Conservation (phyloP, 2,888 invertebrate species). For the Eubasilissa splendida region DNA sequence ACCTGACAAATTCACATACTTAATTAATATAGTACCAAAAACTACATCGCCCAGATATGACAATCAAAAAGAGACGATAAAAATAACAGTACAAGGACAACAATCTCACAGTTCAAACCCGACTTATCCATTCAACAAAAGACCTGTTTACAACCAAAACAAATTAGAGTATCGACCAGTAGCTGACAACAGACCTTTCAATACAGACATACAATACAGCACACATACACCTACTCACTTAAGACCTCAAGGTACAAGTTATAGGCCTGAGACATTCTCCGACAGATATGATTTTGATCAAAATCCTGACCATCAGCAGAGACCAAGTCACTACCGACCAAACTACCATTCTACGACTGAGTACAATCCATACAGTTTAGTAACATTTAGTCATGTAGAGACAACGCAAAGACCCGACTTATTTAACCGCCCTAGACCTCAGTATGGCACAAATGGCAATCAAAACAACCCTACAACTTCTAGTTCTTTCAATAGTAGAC, state of each 20-base stretch:
- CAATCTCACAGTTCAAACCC: slow-evolving; percentile 52
- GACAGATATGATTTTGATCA: slow-evolving; percentile 45
- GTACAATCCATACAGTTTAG: slow-evolving; percentile 68
- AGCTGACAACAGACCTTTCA: slow-evolving; percentile 38
- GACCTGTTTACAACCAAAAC: slow-evolving; percentile 44
- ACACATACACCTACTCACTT: slow-evolving; percentile 6
- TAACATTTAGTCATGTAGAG: slow-evolving; percentile 71
- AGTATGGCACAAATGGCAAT: slow-evolving; percentile 57
- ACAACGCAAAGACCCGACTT: slow-evolving; percentile 59
- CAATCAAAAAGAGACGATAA: slow-evolving; percentile 62
- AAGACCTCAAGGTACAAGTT: slow-evolving; percentile 39
- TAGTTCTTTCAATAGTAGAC: slow-evolving; percentile 27
- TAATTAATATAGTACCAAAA: slow-evolving; percentile 72
- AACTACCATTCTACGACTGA: slow-evolving; percentile 62
- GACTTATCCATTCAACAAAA: slow-evolving; percentile 52
- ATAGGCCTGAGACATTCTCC: slow-evolving; percentile 23
- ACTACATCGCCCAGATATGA: slow-evolving; percentile 69
- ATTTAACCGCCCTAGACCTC: slow-evolving; percentile 25
- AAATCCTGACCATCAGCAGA: slow-evolving; percentile 40
- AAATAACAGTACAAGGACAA: slow-evolving; percentile 62
- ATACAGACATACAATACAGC: slow-evolving; percentile 17
- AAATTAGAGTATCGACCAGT: slow-evolving; percentile 55
- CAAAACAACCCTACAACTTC: slow-evolving; percentile 61
- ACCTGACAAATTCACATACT: slow-evolving; percentile 70
- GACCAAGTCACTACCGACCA: slow-evolving; percentile 43